These are phyloP conservation scores for Salvelinus namaycush DNA, from an alignment of 2,113 vertebrate genomes.

Conservation along the genomic window DNA sequence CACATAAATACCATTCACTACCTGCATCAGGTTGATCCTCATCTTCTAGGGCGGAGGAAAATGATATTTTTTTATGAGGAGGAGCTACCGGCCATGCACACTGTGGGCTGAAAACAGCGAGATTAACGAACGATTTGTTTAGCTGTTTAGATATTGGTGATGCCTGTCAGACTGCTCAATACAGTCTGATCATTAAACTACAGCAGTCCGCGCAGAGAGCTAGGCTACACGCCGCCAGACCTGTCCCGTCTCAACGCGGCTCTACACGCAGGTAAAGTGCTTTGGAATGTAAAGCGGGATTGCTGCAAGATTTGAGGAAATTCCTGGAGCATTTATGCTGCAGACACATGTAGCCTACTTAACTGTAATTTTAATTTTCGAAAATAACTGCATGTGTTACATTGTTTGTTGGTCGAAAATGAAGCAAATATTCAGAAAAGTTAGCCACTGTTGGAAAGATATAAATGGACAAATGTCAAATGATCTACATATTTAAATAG, in stretches of 20 bases:
- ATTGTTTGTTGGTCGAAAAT: neutral
- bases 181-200: conserved; percentile 47
- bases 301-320: conserved; percentile 69
- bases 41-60: conserved; percentile 63
- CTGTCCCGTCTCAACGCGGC: neutral
- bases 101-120: conserved; percentile 38
- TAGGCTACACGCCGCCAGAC: conserved; percentile 12
- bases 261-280: conserved; percentile 66
- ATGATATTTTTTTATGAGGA: conserved; percentile 57
- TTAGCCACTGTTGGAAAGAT: neutral
- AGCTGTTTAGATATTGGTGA: conserved; percentile 40
- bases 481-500: neutral
- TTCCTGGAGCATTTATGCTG: conserved; percentile 63
- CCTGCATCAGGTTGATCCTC: conserved; percentile 61
- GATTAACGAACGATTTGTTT: conserved; percentile 15
- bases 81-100: conserved; percentile 60
- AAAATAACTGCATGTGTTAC: neutral
- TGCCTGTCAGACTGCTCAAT: conserved; percentile 40
- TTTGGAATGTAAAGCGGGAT: conserved; percentile 69
- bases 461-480: neutral
- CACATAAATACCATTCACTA: conserved; percentile 37
- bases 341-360: conserved; percentile 45
- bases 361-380: conserved; percentile 24
- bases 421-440: neutral
- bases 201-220: conserved; percentile 30